Base-by-base conservation (phyloP, 2,113 vertebrate species). In the Oxygymnocypris stewartii region DNA sequence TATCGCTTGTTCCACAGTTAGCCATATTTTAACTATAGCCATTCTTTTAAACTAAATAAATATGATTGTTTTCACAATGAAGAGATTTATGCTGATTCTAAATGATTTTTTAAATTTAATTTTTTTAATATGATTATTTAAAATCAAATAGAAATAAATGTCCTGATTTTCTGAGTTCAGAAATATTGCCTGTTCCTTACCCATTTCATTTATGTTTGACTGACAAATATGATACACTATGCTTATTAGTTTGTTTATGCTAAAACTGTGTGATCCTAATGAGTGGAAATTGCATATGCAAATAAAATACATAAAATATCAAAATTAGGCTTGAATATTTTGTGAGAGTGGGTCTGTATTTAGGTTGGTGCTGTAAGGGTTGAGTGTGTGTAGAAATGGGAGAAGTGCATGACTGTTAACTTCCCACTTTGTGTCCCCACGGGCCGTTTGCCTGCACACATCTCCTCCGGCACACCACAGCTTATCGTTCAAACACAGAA, bases 401-500 rank as follows among this genome's bases (percentile, higher is more conserved):
- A 44, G 42, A 76, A 49, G 23, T n/a, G 54, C 57, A 40, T 25
- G 78, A 63, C 78, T 25, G 20, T 23, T 80, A 63, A 63, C 78
- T 12, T 73, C 20, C 57, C 69, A 42, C 69, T 73, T 23, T 42
- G 69, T 42, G 54, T 47, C 59, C 59, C 79, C 47, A 23, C 25
- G 2, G 61, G 80, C 61, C 9, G 11, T 67, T 67, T 69, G 61
- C 61, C 79, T 67, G 78, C 42, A 42, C 3, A 31, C n/a, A 35
- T 83, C 28, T 54, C 47, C 44, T 51, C 12, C 59, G 2, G 6
- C 25, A 28, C n/a, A 67, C 7, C 8, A 2, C 44, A 51, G 28
- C 81, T 71, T 71, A 71, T 83, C 65, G 4, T 49, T 69, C 80
- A 31, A 82, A 82, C 61, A 67, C 80, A 82, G 80, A 44, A 25